Base-by-base conservation (phyloP, 2,113 vertebrate genomes). In the Clarias batrachus region DNA sequence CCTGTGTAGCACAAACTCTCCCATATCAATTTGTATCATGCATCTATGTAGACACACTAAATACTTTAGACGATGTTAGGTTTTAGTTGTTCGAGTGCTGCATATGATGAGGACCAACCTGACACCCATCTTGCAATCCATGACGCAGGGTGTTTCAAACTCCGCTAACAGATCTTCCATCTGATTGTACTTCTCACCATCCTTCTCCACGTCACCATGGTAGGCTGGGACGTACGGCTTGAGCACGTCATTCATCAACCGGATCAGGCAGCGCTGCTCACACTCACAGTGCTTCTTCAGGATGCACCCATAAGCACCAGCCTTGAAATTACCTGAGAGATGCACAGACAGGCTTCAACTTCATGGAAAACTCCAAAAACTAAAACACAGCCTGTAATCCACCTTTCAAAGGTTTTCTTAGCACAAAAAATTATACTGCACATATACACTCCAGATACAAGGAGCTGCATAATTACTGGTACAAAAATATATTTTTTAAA, bases 101-200 rank as follows among this genome's bases (percentile, higher is more conserved):
- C 7, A 48, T 8, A 48, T 48, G 48, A 48, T 48, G 48, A 48
- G 48, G 11, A 85, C 90, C 76, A 33, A 90, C 90, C 90, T 89
- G 68, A 90, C 33, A 0, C 98, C 98, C 97, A 99, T 99, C 92
- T 99, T 99, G 92, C 98, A 99, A 94, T 99, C 98, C 98, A 99
- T 99, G 88, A 99, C 97, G 0, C 97, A 99, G 0, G 98, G 97
- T 21, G 92, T 95, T 90, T 99, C 98, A 2, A 99, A 99, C 78
- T 99, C 97, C 1, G 97, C 97, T 92, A 99, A 94, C 86, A 99
- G 95, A 91, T 99, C 98, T 59, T 99, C 98, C 98, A 99, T 99
- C 95, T 99, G 98, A 94, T 99, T 99, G 94, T 99, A 99, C 86
- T 96, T 95, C 90, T 99, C 97, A 0, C 98, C 98, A 0, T 99